A percentile compares a stretch with the other conserved stretches of the same genome.
Conservation (phyloP, 2,888 invertebrate species). For the Palloptera scutellata region DNA sequence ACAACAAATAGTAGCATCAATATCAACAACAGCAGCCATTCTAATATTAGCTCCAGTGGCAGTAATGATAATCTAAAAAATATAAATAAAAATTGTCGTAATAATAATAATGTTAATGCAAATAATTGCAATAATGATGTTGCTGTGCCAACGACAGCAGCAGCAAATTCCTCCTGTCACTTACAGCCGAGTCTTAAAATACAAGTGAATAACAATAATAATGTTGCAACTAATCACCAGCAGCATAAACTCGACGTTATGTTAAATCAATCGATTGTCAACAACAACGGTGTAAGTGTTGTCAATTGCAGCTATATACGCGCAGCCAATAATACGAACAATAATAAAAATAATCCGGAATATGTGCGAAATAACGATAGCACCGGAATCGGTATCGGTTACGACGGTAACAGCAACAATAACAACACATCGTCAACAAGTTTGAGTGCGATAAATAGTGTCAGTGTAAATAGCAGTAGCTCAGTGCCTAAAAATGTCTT, state of each 20-base stretch:
- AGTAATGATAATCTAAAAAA: conserved; percentile 8
- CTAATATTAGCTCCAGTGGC: conserved; percentile 18
- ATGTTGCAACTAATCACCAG: conserved; percentile 40
- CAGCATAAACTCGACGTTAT: conserved; percentile 37
- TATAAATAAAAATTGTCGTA: conserved; percentile 18
- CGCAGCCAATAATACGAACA: conserved; percentile 37
- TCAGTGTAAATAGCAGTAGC: conserved; percentile 43
- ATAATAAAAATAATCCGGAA: conserved; percentile 34
- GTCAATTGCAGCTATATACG: conserved; percentile 56
- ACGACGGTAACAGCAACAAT: conserved; percentile 31
- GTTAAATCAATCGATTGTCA: conserved; percentile 51
- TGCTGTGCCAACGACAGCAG: conserved; percentile 24
- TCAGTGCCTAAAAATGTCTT: conserved; percentile 50
- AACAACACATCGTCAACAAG: conserved; percentile 8
- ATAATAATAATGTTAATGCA: conserved; percentile 9
- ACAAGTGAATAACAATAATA: conserved; percentile 59
- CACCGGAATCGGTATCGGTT: conserved; percentile 37
- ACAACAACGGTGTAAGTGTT: conserved; percentile 61
- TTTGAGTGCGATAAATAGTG: conserved; percentile 39
- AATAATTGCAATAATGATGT: conserved; percentile 24
- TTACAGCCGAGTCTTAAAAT: conserved; percentile 62
- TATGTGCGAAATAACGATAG: conserved; percentile 37
- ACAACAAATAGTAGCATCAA: conserved; percentile 22
- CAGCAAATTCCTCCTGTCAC: conserved; percentile 44
- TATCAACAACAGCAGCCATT: conserved; percentile 25